Evolutionary conservation across 1,140 invertebrate species (phyloP), one percentile per base, ranked within the genome.

Genomic region (Pachypsylla venusta): DNA sequence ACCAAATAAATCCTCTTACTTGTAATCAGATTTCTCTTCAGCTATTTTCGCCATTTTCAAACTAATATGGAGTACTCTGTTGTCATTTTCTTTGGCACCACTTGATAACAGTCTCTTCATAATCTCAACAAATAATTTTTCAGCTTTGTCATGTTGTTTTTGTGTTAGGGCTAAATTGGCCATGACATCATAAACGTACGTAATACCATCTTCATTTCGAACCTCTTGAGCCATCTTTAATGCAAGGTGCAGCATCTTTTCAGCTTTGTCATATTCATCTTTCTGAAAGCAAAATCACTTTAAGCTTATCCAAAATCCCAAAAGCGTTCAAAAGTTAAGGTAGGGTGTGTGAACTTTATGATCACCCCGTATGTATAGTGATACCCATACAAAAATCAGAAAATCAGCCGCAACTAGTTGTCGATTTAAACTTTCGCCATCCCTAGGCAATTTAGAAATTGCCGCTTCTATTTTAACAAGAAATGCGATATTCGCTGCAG

Each of bases 171-270:
- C 89, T 53, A 94, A 74, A 74, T 95, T 93, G 4, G 90, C 92
- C 80, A 97, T 81, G 4, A 90, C 66, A 75, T 95, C 91, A 69
- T 86, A 93, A 59, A 93, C 82, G 66, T 93, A 93, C 7, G 87
- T 85, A 54, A 91, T 74, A 25, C 83, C 89, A 63, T 86, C 73
- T 62, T 80, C 68, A 71, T 87, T 80, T 54, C 83, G 76, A 39
- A 84, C 72, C 65, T 87, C 83, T 69, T 92, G 87, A 5, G 91
- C 89, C 68, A 89, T 76, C 54, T 81, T 80, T 53, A 93, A 73
- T 1, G 88, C 88, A 25, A 91, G 67, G 70, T 91, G 87, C 25
- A 94, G 74, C 69, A 91, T 79, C 69, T 84, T 81, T 70, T 93
- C 87, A 3, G 90, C 89, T 69, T 85, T 86, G 30, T 84, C 76